Evolutionary conservation across 92 coral and sea anemone species (phyloP).

Genomic region (Nematostella vectensis): DNA sequence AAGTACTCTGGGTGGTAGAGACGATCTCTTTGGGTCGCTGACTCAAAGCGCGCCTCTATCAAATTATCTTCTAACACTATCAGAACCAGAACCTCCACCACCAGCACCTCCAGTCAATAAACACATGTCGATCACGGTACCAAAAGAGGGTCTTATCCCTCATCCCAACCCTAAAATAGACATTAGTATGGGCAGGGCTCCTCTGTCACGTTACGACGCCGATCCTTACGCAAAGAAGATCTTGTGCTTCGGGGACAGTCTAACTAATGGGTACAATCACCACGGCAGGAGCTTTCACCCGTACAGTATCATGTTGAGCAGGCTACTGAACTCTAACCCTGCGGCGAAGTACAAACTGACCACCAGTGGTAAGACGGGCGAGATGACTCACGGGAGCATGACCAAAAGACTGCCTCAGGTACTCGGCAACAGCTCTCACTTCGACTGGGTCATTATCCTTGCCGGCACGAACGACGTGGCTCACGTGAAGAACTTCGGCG

Average conservation of each 20-base stretch:
- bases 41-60: background rate
- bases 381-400: conserved; percentile 99
- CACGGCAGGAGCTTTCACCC: conserved; percentile 79
- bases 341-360: conserved; percentile 42
- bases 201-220: conserved; percentile 2
- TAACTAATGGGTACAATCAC: conserved; percentile 78
- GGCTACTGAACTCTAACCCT: conserved; percentile 58
- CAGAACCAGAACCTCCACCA: conserved; percentile 5
- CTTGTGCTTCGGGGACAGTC: conserved; percentile 93
- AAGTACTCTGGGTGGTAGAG: conserved; percentile 4
- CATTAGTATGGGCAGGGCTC: conserved; percentile 2
- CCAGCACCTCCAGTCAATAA: conserved; percentile 6
- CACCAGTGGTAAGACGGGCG: conserved; percentile 79
- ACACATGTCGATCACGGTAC: conserved; percentile 7
- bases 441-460: conserved; percentile 92
- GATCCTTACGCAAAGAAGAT: conserved; percentile 49
- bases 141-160: background rate
- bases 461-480: conserved; percentile 99
- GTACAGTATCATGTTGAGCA: conserved; percentile 65
- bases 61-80: background rate
- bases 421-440: conserved; percentile 74
- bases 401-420: conserved; percentile 78
- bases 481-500: conserved; percentile 97
- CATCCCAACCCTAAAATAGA: conserved; percentile 4
- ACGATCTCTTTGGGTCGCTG: conserved; percentile 2